phyloP scores from a whole-genome alignment of 2,888 invertebrate genomes.

The Coronaproctus castanopsis region DNA sequence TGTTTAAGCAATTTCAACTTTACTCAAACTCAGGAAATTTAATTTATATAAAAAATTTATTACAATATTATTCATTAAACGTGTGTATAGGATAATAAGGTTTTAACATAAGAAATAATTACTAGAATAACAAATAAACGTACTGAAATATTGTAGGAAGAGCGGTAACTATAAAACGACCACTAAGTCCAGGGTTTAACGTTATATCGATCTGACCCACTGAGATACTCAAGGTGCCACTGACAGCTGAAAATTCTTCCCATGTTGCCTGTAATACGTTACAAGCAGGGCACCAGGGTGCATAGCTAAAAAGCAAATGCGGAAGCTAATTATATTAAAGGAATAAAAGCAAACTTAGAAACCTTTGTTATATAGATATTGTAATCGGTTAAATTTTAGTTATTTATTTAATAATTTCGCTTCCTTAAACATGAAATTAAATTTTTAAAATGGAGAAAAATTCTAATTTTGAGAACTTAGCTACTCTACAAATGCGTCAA shows the following conservation, averaged over 20 bases:
- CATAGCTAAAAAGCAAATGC: constrained; percentile 45
- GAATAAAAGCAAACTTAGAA: background rate
- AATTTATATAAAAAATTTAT: too few relatives aligned
- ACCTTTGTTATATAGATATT: background rate
- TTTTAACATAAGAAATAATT: too few relatives aligned
- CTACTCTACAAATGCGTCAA: too few relatives aligned
- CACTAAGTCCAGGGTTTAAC: constrained; percentile 80
- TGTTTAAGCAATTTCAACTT: too few relatives aligned
- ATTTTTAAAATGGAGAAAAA: background rate
- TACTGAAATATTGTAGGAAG: constrained; percentile 95
- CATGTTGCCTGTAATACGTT: constrained; percentile 70
- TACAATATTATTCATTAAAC: too few relatives aligned
- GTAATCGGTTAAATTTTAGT: background rate
- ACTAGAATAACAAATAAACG: too few relatives aligned
- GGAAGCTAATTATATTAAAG: too few relatives aligned
- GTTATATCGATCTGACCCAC: constrained; percentile 91
- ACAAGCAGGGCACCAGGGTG: constrained; percentile 98
- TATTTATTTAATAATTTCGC: background rate
- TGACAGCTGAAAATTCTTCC: constrained; percentile 59
- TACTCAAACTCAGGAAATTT: too few relatives aligned
- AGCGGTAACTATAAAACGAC: constrained; percentile 91
- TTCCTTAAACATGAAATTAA: constrained; percentile 2
- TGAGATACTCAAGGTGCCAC: constrained; percentile 49
- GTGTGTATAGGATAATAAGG: too few relatives aligned
- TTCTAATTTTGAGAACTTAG: too few relatives aligned